Evolutionary conservation across 2,888 invertebrate genomes (phyloP), one percentile per base, ranked within the genome.

Genomic region (Pterostichus madidus): DNA sequence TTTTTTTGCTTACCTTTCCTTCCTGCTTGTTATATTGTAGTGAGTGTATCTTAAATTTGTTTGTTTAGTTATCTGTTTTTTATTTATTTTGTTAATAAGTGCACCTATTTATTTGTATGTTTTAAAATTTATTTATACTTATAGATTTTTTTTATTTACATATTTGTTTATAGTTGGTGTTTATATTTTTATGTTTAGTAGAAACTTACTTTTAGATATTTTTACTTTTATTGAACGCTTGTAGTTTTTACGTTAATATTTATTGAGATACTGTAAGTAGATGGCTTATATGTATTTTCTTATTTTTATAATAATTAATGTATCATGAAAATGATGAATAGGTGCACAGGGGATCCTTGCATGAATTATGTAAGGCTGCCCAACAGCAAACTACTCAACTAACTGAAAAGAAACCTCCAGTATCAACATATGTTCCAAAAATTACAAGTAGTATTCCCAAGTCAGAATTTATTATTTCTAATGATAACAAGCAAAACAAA

Each of bases 311-410:
- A 24, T 44, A 71, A 71, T 71, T 71, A 71, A 39, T 75, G 17
- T 71, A 44, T 17, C 7, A 75, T 52, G 39, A 75, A 49, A 75
- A 75, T 75, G 32, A 13, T 75, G 52, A 75, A 80, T 88, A 94
- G 93, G 90, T 93, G 31, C 93, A 94, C 85, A 91, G 93, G 79
- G 93, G 93, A 0, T 90, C 91, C 83, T 87, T 93, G 73, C 90
- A 91, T 85, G 91, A 92, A 83, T 80, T 89, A 90, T 84, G 90
- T 90, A 49, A 92, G 90, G 86, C 89, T 88, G 56, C 90, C 91
- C 84, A 88, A 90, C n/a, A 87, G 85, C 64, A 85, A 85, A 87
- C 90, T 0, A 91, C 91, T 90, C 90, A 91, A 5, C 86, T 89
- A n/a, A 90, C 89, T 0, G 90, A 90, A 84, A 91, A 90, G 85